Conservation (phyloP, 2,888 invertebrate species). For the Mythimna ferrago region DNA sequence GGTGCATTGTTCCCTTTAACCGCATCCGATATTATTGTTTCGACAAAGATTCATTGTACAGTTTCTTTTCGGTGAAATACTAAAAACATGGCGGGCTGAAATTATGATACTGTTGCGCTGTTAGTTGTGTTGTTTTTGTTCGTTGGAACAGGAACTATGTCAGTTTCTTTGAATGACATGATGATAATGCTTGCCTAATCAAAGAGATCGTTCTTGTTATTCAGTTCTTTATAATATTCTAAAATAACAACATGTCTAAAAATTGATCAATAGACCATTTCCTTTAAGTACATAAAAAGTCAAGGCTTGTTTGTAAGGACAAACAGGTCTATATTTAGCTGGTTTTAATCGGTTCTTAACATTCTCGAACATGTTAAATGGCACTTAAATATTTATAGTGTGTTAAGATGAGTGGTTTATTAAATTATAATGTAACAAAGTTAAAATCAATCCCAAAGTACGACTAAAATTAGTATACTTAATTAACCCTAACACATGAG, state of each 20-base stretch:
- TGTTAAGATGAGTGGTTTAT: neutral
- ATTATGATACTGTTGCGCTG: neutral
- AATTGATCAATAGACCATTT: neutral
- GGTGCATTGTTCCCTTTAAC: neutral
- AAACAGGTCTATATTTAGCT: slow-evolving; percentile 3
- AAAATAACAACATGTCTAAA: neutral
- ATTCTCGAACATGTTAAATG: neutral
- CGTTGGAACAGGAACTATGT: no score
- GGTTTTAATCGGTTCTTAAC: neutral
- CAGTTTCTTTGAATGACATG: neutral
- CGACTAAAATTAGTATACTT: slow-evolving; percentile 1
- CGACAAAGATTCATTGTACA: neutral
- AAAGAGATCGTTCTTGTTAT: neutral
- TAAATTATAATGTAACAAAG: neutral
- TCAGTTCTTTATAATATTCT: neutral
- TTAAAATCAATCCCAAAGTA: neutral
- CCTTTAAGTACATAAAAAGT: neutral
- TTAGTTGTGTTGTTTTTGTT: no score
- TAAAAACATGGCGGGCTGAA: no score
- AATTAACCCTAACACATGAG: slow-evolving; percentile 15
- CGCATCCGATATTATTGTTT: neutral
- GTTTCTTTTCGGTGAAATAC: neutral
- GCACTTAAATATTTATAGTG: neutral
- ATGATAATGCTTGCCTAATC: neutral
- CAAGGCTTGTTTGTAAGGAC: neutral